A percentile compares a stretch with the other conserved stretches of the same genome.
phyloP scores from a whole-genome alignment of 2,113 vertebrate species.

The Pterocles burchelli region DNA sequence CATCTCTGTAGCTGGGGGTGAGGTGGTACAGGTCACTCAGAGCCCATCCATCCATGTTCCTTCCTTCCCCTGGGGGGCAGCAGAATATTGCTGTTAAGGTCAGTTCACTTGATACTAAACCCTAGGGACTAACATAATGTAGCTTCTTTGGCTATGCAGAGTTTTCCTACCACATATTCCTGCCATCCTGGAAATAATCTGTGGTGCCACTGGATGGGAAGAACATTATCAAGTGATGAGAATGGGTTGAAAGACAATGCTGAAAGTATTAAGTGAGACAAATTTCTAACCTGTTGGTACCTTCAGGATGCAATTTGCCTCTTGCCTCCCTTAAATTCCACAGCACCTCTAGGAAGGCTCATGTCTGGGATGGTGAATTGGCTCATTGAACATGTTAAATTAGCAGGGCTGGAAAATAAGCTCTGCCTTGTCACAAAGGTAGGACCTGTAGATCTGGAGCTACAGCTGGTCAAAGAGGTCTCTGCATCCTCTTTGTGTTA shows the following conservation, averaged over 20 bases:
- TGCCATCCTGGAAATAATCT: neutral
- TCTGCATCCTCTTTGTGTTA: neutral
- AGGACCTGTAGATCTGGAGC: neutral
- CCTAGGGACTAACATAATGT: neutral
- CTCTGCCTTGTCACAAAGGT: neutral
- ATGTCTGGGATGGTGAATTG: neutral
- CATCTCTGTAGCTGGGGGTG: neutral
- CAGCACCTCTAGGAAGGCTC: neutral
- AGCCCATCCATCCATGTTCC: neutral
- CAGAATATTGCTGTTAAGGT: constrained; percentile 60
- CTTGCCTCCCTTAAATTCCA: neutral
- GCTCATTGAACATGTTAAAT: neutral
- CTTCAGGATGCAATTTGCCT: neutral
- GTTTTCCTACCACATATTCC: neutral
- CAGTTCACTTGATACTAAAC: neutral
- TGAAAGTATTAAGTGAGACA: neutral
- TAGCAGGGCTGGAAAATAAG: neutral
- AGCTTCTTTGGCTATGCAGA: neutral
- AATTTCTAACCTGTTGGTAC: neutral
- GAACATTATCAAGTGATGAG: neutral
- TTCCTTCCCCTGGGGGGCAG: constrained; percentile 70
- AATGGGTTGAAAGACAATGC: neutral
- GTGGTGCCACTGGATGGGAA: neutral
- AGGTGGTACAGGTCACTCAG: neutral
- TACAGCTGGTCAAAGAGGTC: neutral